phyloP scores from a whole-genome alignment of 1,140 invertebrate species.

The Anastatus disparis region DNA sequence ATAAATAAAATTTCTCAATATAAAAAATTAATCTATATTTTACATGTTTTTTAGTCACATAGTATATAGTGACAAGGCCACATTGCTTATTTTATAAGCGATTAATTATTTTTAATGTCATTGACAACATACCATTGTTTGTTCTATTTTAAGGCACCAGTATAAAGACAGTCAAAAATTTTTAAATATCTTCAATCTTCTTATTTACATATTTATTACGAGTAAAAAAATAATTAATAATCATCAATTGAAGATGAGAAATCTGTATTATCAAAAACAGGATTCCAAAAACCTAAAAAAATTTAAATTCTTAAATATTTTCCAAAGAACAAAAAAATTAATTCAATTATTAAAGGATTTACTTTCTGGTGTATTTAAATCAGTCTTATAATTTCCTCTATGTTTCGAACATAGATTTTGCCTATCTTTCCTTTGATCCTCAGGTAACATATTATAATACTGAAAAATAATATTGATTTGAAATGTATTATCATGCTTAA shows the following conservation, averaged over 20 bases:
- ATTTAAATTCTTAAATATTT: background rate
- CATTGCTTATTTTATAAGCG: too few relatives aligned
- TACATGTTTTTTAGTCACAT: background rate
- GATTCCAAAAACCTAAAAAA: constrained; percentile 61
- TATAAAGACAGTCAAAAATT: too few relatives aligned
- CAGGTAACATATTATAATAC: constrained; percentile 61
- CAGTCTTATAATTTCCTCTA: constrained; percentile 57
- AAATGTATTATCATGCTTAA: background rate
- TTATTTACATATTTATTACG: background rate
- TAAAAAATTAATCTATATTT: too few relatives aligned
- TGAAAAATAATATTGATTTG: constrained; percentile 48
- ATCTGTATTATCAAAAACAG: constrained; percentile 50
- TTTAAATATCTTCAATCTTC: background rate
- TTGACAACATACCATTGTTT: too few relatives aligned
- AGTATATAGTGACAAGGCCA: too few relatives aligned
- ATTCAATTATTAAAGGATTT: constrained; percentile 36
- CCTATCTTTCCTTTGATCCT: constrained; percentile 55
- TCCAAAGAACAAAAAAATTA: constrained; percentile 29
- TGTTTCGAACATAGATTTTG: constrained; percentile 66
- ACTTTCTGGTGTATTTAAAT: constrained; percentile 60
- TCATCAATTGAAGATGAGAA: constrained; percentile 9
- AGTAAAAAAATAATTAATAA: background rate
- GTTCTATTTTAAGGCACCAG: too few relatives aligned
- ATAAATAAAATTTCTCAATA: too few relatives aligned
- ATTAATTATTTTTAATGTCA: too few relatives aligned